Conservation (phyloP, 2,113 vertebrate species). For the Neolamprologus fasciatus region DNA sequence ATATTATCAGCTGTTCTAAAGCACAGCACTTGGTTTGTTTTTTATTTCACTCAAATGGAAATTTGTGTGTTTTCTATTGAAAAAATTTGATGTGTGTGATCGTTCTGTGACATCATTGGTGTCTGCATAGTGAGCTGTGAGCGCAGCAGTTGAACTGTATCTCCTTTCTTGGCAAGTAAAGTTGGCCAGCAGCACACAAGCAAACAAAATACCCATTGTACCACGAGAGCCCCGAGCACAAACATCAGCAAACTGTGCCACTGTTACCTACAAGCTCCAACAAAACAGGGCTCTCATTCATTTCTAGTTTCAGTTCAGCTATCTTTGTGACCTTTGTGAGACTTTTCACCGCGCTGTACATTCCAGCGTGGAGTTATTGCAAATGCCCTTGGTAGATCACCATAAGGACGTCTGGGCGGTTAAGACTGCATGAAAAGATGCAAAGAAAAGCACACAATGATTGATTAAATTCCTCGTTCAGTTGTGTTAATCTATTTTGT, state of each 20-base stretch:
- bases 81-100: not conserved
- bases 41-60: not conserved
- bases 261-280: conserved; percentile 14
- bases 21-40: not conserved
- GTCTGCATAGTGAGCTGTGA: not conserved
- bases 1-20: not conserved
- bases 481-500: not conserved
- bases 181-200: conserved; percentile 6
- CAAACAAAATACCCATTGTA: conserved; percentile 61
- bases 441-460: not conserved
- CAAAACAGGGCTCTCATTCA: conserved; percentile 50
- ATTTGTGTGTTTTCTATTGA: not conserved
- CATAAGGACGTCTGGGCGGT: not conserved
- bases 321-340: conserved; percentile 27
- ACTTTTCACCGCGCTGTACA: conserved; percentile 11
- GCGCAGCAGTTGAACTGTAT: conserved; percentile 1
- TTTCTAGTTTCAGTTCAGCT: not conserved
- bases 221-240: not conserved
- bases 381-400: conserved; percentile 48
- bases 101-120: not conserved
- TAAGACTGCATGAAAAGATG: not conserved
- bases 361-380: conserved; percentile 27
- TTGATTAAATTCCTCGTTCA: not conserved
- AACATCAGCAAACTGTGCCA: conserved; percentile 35
- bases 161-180: not conserved